Conservation (phyloP, 64 coral and sea anemone genomes). For the Stichodactyla helianthus region DNA sequence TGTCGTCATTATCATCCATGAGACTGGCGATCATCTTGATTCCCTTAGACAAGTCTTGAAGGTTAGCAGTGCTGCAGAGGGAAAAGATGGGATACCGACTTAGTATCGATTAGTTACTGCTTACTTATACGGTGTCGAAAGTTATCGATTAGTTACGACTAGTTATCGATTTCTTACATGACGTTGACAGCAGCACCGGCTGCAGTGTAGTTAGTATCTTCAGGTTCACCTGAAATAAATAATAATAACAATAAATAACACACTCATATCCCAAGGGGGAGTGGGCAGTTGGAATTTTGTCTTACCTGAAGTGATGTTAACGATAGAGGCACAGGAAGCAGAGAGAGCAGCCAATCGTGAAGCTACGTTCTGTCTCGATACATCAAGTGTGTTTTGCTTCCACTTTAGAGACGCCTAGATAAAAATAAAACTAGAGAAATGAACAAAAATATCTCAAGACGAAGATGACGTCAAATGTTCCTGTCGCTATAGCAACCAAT, state of each 20-base stretch:
- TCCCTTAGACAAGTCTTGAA: slow-evolving; percentile 93
- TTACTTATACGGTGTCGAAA: no score
- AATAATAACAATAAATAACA: not conserved
- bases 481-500: no score
- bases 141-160: not conserved
- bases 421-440: not conserved
- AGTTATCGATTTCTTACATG: slow-evolving; percentile 59
- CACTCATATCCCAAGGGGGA: not conserved
- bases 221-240: slow-evolving; percentile 82
- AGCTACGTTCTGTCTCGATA: slow-evolving; percentile 93
- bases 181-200: slow-evolving; percentile 91
- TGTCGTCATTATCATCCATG: slow-evolving; percentile 86
- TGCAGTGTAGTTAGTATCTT: slow-evolving; percentile 90
- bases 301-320: slow-evolving; percentile 92
- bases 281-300: not conserved
- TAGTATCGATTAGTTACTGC: not conserved
- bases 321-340: slow-evolving; percentile 97
- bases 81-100: not conserved
- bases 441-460: not conserved
- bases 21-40: slow-evolving; percentile 97
- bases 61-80: slow-evolving; percentile 68
- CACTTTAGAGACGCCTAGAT: slow-evolving; percentile 86
- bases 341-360: slow-evolving; percentile 92
- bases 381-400: slow-evolving; percentile 97
- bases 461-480: no score